Evolutionary conservation across 2,888 invertebrate genomes (phyloP).

Genomic region (Muscina levida): DNA sequence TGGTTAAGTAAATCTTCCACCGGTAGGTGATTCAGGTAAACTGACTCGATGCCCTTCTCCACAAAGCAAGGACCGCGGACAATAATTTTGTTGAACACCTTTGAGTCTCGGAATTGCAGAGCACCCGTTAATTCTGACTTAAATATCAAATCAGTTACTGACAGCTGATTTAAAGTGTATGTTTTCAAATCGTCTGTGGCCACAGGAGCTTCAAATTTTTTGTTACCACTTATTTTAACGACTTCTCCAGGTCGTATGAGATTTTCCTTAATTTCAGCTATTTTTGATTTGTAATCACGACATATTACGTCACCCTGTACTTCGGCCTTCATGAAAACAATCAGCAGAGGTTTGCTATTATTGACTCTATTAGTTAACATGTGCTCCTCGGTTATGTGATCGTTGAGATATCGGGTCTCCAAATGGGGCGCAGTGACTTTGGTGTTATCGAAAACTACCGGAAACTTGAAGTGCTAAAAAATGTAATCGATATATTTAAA

Average conservation of each 20-base stretch:
- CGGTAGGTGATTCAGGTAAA: conserved; percentile 68
- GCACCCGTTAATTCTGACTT: conserved; percentile 56
- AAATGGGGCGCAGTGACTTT: conserved; percentile 69
- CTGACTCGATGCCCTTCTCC: conserved; percentile 58
- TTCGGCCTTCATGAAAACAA: conserved; percentile 73
- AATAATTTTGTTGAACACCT: conserved; percentile 70
- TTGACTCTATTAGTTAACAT: conserved; percentile 63
- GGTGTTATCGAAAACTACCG: conserved; percentile 70
- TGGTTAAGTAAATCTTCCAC: conserved; percentile 67
- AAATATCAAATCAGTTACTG: conserved; percentile 68
- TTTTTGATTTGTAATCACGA: conserved; percentile 68
- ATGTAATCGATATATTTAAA: neutral
- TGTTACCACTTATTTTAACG: conserved; percentile 70
- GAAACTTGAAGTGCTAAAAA: conserved; percentile 67
- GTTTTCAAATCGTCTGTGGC: conserved; percentile 64
- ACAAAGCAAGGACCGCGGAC: conserved; percentile 66
- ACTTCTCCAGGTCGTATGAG: conserved; percentile 71
- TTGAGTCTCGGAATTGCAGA: conserved; percentile 67
- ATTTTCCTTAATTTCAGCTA: conserved; percentile 69
- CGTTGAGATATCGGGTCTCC: conserved; percentile 68
- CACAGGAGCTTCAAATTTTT: conserved; percentile 70
- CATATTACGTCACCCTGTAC: conserved; percentile 70
- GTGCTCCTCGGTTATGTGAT: conserved; percentile 70
- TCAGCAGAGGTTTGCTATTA: conserved; percentile 58
- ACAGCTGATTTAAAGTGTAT: conserved; percentile 68